These are phyloP conservation scores for Gymnoscopelus microlampas DNA, from an alignment of 2,797 vertebrate genomes.

Conservation along the genomic window DNA sequence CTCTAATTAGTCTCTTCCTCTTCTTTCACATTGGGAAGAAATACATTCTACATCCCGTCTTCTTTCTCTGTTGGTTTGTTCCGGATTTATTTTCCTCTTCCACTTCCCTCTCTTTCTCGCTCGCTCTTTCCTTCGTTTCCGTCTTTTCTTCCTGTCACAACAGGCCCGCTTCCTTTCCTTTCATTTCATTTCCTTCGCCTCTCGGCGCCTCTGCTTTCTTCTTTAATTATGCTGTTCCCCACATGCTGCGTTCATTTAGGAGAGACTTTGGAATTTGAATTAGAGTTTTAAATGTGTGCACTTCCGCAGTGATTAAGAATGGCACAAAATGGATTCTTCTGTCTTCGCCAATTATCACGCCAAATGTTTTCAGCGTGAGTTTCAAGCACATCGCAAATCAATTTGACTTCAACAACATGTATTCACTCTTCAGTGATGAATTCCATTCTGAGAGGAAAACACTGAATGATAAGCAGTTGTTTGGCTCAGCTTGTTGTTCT, in stretches of 20 bases:
- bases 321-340: constrained; percentile 40
- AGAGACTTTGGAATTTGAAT: constrained; percentile 4
- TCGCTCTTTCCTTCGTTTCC: not conserved
- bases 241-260: constrained; percentile 50
- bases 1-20: constrained; percentile 31
- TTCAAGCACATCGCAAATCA: constrained; percentile 59
- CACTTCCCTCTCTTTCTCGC: not conserved
- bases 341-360: constrained; percentile 53
- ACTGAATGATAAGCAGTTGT: constrained; percentile 44
- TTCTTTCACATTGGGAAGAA: too few relatives aligned
- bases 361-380: constrained; percentile 36
- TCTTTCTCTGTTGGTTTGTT: not conserved
- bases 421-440: too few relatives aligned
- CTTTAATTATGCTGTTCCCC: constrained; percentile 62
- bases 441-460: too few relatives aligned
- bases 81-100: not conserved
- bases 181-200: constrained; percentile 46
- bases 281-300: constrained; percentile 40
- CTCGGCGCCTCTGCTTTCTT: constrained; percentile 33
- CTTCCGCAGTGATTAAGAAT: constrained; percentile 50
- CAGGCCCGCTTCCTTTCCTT: constrained; percentile 25
- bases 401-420: constrained; percentile 29
- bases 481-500: constrained; percentile 22
- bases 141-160: constrained; percentile 25
- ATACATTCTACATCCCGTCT: not conserved